Evolutionary conservation across 2,797 vertebrate genomes (phyloP), one percentile per base, ranked within the genome.

Genomic region (Gouania willdenowi): DNA sequence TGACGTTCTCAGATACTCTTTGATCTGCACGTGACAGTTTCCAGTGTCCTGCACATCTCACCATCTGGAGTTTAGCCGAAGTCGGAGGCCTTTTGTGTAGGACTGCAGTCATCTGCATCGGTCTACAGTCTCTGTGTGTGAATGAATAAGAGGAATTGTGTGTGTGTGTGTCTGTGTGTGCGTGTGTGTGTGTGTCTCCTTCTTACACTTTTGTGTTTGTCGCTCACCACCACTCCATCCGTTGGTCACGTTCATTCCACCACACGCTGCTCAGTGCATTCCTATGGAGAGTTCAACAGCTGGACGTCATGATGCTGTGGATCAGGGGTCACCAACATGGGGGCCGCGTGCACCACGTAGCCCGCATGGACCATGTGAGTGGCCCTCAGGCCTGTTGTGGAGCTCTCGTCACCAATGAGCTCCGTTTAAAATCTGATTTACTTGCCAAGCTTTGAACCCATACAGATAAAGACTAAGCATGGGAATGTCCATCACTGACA

Each of bases 201-300:
- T 52, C 40, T 37, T 58, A 25, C 56, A 56, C 48, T 33, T 31
- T 36, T 47, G 40, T 56, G 64, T 66, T 61, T 15, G 66, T 70
- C 54, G 6, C 47, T 53, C 67, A 68, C 4, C 52, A 33, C 70
- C 55, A 42, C 13, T 27, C 34, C 23, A 57, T 82, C 45, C 2
- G 41, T 62, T 42, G 30, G 20, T 69, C 43, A 62, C 11, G 27
- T 69, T 45, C 62, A 67, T 67, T 11, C 54, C 55, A 41, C 32
- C 58, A 75, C 61, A 43, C 10, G 76, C 79, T 80, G 75, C 54
- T 66, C 74, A 79, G 80, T 84, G 83, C 81, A 83, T 87, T 82
- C 82, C 73, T 74, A 55, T 27, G 75, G 76, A 84, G 82, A 81
- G 80, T 78, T n/a, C 77, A 19, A 52, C 62, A 71, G 31, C 44